Evolutionary conservation across 2,797 vertebrate genomes (phyloP).

Genomic region (Diceros bicornis): DNA sequence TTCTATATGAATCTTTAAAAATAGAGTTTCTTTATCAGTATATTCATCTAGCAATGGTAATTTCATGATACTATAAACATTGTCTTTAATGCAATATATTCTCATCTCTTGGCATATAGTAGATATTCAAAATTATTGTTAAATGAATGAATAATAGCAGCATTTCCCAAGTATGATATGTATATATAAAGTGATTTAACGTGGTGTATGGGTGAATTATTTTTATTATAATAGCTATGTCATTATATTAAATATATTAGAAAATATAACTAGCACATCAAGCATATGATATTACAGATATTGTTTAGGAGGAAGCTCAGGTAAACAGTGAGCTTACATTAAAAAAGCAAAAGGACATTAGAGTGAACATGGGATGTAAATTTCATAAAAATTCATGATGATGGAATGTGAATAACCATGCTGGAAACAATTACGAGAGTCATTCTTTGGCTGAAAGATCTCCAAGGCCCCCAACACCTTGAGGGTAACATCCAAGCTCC

Average conservation of each 20-base stretch:
- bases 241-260: background rate
- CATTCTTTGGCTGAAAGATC: background rate
- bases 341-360: background rate
- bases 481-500: background rate
- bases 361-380: background rate
- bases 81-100: background rate
- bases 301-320: background rate
- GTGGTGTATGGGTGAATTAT: background rate
- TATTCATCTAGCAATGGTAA: background rate
- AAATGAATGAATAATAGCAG: background rate
- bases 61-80: background rate
- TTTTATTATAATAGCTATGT: background rate
- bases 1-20: conserved; percentile 17
- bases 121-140: conserved; percentile 23
- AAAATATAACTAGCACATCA: background rate
- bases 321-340: background rate
- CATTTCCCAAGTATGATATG: background rate
- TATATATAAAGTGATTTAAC: background rate
- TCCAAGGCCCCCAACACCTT: background rate
- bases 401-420: background rate
- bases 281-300: background rate
- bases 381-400: background rate
- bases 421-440: background rate
- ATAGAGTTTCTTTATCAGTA: background rate
- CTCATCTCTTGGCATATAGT: background rate